Conservation (phyloP, 2,797 vertebrate genomes). For the Acipenser ruthenus region DNA sequence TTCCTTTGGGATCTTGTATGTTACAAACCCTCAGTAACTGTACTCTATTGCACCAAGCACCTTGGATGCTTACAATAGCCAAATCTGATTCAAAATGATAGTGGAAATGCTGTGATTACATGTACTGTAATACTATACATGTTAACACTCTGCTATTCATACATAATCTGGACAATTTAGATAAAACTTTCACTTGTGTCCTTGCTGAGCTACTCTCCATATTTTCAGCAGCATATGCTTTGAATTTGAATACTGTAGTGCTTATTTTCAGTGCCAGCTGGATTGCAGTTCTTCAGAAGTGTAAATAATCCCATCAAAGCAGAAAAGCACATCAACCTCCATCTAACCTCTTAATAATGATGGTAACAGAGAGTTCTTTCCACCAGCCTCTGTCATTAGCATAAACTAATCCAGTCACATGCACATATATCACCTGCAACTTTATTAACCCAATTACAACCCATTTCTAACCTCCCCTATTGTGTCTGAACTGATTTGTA, state of each 20-base stretch:
- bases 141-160: background rate
- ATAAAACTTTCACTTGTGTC: background rate
- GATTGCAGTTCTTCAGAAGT: background rate
- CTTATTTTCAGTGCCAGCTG: constrained; percentile 5
- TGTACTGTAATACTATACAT: background rate
- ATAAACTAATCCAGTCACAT: constrained; percentile 2
- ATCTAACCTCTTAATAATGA: constrained; percentile 2
- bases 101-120: background rate
- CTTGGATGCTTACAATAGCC: background rate
- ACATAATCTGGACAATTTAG: background rate
- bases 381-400: constrained; percentile 6
- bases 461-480: background rate
- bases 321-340: background rate
- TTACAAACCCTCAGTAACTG: too few relatives aligned
- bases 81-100: background rate
- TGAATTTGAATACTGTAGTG: constrained; percentile 1
- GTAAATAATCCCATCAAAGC: constrained; percentile 9
- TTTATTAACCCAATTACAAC: background rate
- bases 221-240: background rate
- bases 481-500: background rate
- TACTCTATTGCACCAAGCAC: background rate
- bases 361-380: background rate
- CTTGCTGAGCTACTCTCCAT: background rate
- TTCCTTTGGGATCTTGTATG: too few relatives aligned
- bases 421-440: background rate